Percentiles rank a stretch among this genome's conserved stretches.
Conservation (phyloP, 1,140 invertebrate species). For the Dendrolimus punctatus region DNA sequence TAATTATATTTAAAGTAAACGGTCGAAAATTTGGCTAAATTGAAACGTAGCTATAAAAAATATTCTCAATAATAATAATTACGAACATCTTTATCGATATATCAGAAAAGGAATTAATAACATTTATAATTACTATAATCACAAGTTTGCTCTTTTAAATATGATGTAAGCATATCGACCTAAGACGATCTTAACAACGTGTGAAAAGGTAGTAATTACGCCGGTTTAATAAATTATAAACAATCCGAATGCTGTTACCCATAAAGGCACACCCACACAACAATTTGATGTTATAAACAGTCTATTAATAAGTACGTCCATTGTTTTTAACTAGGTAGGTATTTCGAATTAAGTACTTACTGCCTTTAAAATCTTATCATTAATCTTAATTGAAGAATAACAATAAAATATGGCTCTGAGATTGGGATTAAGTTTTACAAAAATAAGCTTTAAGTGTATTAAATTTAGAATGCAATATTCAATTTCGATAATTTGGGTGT, state of each 20-base stretch:
- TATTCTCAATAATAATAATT: no score
- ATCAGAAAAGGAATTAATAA: no score
- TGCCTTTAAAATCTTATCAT: slow-evolving; percentile 64
- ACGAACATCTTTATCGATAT: no score
- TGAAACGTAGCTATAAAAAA: no score
- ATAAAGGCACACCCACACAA: slow-evolving; percentile 28
- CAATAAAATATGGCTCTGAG: slow-evolving; percentile 62
- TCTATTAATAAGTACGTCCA: slow-evolving; percentile 24
- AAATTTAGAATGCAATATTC: slow-evolving; percentile 27
- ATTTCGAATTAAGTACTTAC: slow-evolving; percentile 64
- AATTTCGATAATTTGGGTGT: slow-evolving; percentile 26
- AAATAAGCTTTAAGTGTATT: slow-evolving; percentile 27
- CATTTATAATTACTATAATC: no score
- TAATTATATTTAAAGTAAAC: no score
- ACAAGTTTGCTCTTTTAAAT: not conserved
- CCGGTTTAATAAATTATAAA: slow-evolving; percentile 23
- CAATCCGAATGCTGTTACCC: slow-evolving; percentile 18
- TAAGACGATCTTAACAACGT: slow-evolving; percentile 1
- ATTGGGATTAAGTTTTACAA: slow-evolving; percentile 16
- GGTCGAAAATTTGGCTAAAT: no score
- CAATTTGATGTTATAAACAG: slow-evolving; percentile 47
- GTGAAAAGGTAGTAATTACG: slow-evolving; percentile 6
- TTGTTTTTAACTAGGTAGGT: slow-evolving; percentile 50
- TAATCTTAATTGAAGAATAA: slow-evolving; percentile 68
- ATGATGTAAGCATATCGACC: not conserved